Conservation (phyloP, 2,888 invertebrate species). For the Tenthredo notha region DNA sequence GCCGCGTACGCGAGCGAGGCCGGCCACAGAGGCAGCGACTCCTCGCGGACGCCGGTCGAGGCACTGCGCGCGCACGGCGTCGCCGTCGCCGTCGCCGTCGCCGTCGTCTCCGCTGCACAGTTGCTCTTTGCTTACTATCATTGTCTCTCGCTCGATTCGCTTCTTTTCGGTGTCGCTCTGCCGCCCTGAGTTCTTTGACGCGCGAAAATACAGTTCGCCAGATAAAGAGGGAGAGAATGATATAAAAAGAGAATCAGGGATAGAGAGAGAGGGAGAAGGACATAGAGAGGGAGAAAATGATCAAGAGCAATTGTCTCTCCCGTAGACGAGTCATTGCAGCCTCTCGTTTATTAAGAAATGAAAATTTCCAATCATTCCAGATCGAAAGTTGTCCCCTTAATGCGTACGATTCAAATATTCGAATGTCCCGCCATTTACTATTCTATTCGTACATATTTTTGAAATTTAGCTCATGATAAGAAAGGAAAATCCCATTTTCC, state of each 20-base stretch:
- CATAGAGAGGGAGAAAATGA: neutral
- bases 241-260: neutral
- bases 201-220: conserved; percentile 48
- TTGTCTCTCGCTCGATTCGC: conserved; percentile 58
- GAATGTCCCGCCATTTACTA: too few species aligned
- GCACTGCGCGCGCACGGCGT: conserved; percentile 75
- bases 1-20: conserved; percentile 75
- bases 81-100: conserved; percentile 53
- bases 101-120: conserved; percentile 48
- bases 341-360: neutral
- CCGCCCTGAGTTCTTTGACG: conserved; percentile 51
- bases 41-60: conserved; percentile 76
- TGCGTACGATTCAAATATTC: neutral
- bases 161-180: conserved; percentile 47
- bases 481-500: neutral
- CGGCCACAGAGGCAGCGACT: conserved; percentile 76
- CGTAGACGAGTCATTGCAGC: neutral
- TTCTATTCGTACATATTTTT: neutral
- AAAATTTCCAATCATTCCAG: neutral
- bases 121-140: conserved; percentile 28
- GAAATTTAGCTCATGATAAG: neutral
- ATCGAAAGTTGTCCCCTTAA: neutral
- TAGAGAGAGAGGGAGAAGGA: neutral
- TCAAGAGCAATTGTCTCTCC: neutral
- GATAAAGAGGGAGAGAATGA: neutral